Evolutionary conservation across 2,888 invertebrate species (phyloP).

Genomic region (Stomorhina lunata): DNA sequence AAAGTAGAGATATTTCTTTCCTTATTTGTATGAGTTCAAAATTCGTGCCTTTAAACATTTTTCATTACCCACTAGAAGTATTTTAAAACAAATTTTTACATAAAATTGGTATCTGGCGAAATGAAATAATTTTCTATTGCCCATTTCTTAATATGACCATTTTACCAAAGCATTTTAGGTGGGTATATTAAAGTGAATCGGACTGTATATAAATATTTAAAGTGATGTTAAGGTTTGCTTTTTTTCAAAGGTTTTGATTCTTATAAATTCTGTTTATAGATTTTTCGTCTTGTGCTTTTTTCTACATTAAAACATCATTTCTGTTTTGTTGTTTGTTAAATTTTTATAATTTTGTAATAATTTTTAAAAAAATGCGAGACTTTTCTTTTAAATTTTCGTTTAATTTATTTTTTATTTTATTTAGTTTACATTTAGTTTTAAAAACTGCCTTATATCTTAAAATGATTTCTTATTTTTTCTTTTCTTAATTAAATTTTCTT

Average conservation of each 20-base stretch:
- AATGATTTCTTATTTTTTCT: slow-evolving; percentile 23
- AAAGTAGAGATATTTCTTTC: too few relatives aligned
- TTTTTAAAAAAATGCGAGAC: slow-evolving; percentile 51
- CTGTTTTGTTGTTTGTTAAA: background rate
- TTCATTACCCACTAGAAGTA: too few relatives aligned
- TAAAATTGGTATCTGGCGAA: too few relatives aligned
- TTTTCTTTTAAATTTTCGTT: slow-evolving; percentile 8
- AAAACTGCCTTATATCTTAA: slow-evolving; percentile 53
- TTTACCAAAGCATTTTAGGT: too few relatives aligned
- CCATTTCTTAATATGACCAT: too few relatives aligned
- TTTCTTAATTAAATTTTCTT: slow-evolving; percentile 10
- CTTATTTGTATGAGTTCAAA: too few relatives aligned
- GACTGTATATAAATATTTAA: slow-evolving; percentile 24
- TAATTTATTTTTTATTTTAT: background rate
- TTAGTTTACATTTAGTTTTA: slow-evolving; percentile 62
- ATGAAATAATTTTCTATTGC: too few relatives aligned
- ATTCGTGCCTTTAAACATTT: too few relatives aligned
- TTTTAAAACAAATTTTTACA: too few relatives aligned
- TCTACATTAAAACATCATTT: slow-evolving; percentile 1
- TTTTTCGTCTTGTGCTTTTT: slow-evolving; percentile 33
- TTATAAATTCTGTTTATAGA: background rate
- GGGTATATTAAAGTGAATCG: too few relatives aligned
- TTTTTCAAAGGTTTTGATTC: slow-evolving; percentile 20
- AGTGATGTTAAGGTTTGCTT: slow-evolving; percentile 37
- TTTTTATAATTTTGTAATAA: slow-evolving; percentile 16